Evolutionary conservation across 2,888 invertebrate genomes (phyloP), one percentile per base, ranked within the genome.

Genomic region (Odontomyia ornata): DNA sequence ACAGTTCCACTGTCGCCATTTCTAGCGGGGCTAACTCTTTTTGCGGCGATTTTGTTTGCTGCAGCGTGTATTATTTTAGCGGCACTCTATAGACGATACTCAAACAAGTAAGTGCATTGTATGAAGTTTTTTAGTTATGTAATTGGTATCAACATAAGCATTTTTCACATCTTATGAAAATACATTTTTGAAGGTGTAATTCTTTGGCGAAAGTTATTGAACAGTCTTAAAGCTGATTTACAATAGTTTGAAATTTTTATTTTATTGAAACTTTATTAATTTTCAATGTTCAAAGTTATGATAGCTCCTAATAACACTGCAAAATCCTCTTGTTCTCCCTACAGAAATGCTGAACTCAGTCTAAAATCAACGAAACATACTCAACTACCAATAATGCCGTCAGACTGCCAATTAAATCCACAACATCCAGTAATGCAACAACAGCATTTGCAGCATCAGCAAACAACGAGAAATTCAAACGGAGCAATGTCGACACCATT

Each of bases 21-120:
- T 76, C 88, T 95, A 77, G 91, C 94, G 7, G 93, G 93, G 1
- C 89, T 95, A 81, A 91, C 94, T 76, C 92, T 93, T 7, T 92
- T 92, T 84, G 93, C 93, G 23, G 93, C 93, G 1, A 88, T 93
- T 71, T 87, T 95, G 75, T 92, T 93, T 47, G 91, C 93, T 5
- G 91, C 93, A 2, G 93, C 93, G 13, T 94, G 94, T 83, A 91
- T 93, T 15, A 92, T 94, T 46, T 87, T 94, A 75, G 93, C 91
- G 0, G 93, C 93, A 27, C 87, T 95, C 80, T 94, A 94, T 84
- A 88, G 91, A 76, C 85, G 91, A 56, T 90, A 90, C 80, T 86
- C 88, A 2, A 87, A 88, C 77, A 86, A 90, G 81, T 90, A 89
- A 81, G 87, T 82, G 67, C n/a, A n/a, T n/a, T n/a, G n/a, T n/a